Conservation (phyloP, 92 coral and sea anemone genomes). For the Epizoanthus stellaris region DNA sequence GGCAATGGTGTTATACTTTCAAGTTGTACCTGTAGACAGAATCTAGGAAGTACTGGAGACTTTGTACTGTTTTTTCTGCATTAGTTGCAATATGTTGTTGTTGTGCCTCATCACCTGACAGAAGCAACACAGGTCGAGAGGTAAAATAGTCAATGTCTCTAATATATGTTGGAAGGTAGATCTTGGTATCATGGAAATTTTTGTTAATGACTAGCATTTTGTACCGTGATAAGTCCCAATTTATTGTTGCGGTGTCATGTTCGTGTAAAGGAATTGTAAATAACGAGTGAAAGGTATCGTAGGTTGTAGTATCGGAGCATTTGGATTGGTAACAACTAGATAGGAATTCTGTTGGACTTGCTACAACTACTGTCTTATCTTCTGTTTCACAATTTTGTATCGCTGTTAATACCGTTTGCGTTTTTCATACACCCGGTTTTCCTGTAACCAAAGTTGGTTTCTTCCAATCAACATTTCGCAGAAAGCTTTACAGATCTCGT, state of each 20-base stretch:
- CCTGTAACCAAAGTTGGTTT: neutral
- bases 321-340: neutral
- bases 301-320: neutral
- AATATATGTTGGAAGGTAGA: conserved; percentile 11
- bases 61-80: neutral
- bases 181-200: conserved; percentile 47
- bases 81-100: conserved; percentile 8
- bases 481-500: neutral
- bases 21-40: neutral
- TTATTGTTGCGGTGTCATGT: neutral
- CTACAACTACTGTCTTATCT: neutral
- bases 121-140: neutral
- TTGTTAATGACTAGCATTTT: conserved; percentile 50
- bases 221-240: conserved; percentile 46
- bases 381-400: neutral
- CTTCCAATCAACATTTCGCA: neutral
- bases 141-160: neutral
- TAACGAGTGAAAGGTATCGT: neutral
- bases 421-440: neutral
- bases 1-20: neutral
- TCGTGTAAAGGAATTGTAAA: conserved; percentile 27
- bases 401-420: neutral
- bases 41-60: neutral
- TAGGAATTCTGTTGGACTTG: neutral
- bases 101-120: conserved; percentile 7